Evolutionary conservation across 2,113 vertebrate genomes (phyloP), one percentile per base, ranked within the genome.

Genomic region (Actenoides hombroni): DNA sequence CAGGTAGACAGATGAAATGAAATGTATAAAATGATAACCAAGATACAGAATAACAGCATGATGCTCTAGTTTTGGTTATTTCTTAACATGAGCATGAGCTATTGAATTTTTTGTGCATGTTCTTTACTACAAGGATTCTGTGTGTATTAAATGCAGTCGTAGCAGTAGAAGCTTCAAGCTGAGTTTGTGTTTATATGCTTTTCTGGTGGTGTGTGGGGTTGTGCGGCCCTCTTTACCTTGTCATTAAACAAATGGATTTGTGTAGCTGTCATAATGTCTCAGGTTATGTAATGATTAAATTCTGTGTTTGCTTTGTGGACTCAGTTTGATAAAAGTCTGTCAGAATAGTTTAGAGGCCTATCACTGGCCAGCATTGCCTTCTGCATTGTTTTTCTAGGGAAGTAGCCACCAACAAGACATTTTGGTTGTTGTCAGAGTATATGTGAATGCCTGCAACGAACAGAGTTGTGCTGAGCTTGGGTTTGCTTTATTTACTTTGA

Each of bases 1-100:
- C 98, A 99, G 99, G 99, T 99, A 99, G 98, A 96, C 92, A 97
- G 95, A 96, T 92, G 91, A 95, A 97, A 83, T 95, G 46, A 86
- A 48, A 89, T 93, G 94, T 75, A 85, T 94, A 73, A 86, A 97
- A 69, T 95, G 48, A 89, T 96, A 95, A 93, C 64, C 80, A 90
- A 92, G 65, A 97, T 95, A 78, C 11, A 46, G 67, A 92, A 46
- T 97, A 97, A 95, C 78, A 96, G 98, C 97, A 98, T 98, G 98
- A 86, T 94, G 77, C 48, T 92, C 51, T 96, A 89, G 78, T 85
- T 91, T 56, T 77, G 25, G 93, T 92, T 74, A 90, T 95, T 97
- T 95, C 79, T 91, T 97, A 98, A 98, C 74, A 69, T 71, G 20
- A 91, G 98, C 97, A 97, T 98, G 98, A 95, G 28, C 39, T 84